Base-by-base conservation (phyloP, 2,113 vertebrate genomes). In the Petromus typicus region DNA sequence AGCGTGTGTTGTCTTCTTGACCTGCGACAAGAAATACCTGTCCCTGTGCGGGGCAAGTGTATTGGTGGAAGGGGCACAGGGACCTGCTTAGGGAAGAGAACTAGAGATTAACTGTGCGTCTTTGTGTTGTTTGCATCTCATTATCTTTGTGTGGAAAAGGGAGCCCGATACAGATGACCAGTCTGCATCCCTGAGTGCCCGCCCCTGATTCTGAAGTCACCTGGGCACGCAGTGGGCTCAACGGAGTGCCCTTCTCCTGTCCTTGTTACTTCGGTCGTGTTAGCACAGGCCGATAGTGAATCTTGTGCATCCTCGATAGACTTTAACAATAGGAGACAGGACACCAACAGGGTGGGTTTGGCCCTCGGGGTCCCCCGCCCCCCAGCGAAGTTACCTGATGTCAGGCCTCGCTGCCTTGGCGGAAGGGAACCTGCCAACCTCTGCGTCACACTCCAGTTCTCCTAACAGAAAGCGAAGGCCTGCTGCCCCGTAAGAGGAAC, bases 401-500 rank as follows among this genome's bases (percentile, higher is more conserved):
- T 73, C 64, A 51, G 54, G 59, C 45, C 64, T 71, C 34, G 40
- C 86, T 89, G 34, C 48, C 64, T 51, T 69, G 79, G 32, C 57
- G 18, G 1, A 61, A 57, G 93, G 54, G 87, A 85, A 90, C 14
- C 57, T 79, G 30, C 45, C 5, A 5, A 43, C 37, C 56, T 34
- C 48, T 89, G 89, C 63, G 85, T 94, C 12, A 80, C 0, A 32
- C 51, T 85, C 76, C 71, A 27, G n/a, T 56, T 59, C 76, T 85
- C 30, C 66, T 82, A 20, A 16, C 43, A 79, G 59, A 18, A 64
- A 23, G 63, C 37, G n/a, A 18, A 95, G 88, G 57, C 54, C 69
- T 30, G 10, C 11, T 23, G 43, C 23, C 5, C 16, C 12, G 22
- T 11, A 89, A 57, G 89, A 78, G 96, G 97, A 98, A 98, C 94